phyloP scores from a whole-genome alignment of 2,888 invertebrate species.

The Acleris literana region DNA sequence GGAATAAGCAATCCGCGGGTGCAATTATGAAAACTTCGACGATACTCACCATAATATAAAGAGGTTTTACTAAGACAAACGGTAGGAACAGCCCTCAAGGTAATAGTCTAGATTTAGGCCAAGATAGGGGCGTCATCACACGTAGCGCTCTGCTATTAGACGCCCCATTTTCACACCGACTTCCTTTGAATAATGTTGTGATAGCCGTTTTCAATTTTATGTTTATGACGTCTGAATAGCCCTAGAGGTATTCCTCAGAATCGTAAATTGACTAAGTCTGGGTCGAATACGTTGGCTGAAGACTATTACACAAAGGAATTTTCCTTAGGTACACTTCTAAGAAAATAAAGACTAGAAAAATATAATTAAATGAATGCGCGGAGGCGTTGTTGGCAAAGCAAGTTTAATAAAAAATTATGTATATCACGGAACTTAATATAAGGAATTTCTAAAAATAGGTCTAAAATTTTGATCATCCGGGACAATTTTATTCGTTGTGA shows the following conservation, averaged over 20 bases:
- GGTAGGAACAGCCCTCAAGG: constrained; percentile 42
- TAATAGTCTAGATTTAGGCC: constrained; percentile 70
- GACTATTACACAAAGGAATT: too few species aligned
- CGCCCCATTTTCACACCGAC: constrained; percentile 73
- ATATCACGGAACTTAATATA: neutral
- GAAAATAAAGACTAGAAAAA: too few species aligned
- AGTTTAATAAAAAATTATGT: too few species aligned
- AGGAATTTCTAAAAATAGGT: too few species aligned
- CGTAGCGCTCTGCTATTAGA: constrained; percentile 62
- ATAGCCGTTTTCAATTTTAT: constrained; percentile 54
- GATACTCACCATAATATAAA: constrained; percentile 4
- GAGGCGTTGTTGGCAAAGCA: too few species aligned
- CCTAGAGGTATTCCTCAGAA: constrained; percentile 2
- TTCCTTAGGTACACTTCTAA: too few species aligned
- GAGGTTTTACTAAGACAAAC: constrained; percentile 12
- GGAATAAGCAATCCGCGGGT: too few species aligned
- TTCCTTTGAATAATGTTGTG: constrained; percentile 66
- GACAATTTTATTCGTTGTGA: too few species aligned
- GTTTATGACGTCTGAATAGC: constrained; percentile 35
- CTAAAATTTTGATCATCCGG: too few species aligned
- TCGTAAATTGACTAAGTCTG: too few species aligned
- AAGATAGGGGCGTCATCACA: constrained; percentile 74
- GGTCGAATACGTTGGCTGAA: too few species aligned
- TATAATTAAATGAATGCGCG: too few species aligned
- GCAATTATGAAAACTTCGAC: constrained; percentile 1